A percentile compares a stretch with the other conserved stretches of the same genome.
phyloP scores from a whole-genome alignment of 1,140 invertebrate genomes.

The Ditylenchus dipsaci region DNA sequence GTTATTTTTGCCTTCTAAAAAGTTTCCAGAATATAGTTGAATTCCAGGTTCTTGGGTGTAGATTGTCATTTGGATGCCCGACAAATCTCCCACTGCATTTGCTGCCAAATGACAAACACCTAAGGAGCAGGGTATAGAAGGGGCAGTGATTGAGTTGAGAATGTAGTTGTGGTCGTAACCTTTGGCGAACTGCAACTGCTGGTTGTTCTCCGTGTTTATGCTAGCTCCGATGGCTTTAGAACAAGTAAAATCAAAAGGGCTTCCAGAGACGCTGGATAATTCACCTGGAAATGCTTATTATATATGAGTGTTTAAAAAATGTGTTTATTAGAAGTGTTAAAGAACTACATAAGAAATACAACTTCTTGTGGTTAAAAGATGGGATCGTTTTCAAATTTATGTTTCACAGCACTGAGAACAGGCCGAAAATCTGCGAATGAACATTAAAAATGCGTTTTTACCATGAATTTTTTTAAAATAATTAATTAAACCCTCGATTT shows the following conservation, averaged over 20 bases:
- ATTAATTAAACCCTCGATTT: no score
- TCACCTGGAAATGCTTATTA: not conserved
- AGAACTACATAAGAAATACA: no score
- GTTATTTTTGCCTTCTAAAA: not conserved
- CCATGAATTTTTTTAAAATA: no score
- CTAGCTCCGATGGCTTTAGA: not conserved
- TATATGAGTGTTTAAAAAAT: no score
- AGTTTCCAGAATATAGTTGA: not conserved
- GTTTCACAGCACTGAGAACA: no score
- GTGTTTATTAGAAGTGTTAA: no score
- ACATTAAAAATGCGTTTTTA: no score
- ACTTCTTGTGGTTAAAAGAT: no score
- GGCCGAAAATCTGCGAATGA: no score
- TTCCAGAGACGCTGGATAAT: not conserved
- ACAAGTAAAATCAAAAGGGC: not conserved
- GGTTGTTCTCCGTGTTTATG: not conserved
- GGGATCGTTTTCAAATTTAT: no score
- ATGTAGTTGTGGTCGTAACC: not conserved
- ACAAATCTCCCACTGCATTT: not conserved
- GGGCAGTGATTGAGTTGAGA: not conserved
- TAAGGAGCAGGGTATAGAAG: not conserved
- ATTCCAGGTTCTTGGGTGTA: not conserved
- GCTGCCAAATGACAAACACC: not conserved
- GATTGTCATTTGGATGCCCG: not conserved
- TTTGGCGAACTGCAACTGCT: not conserved